These are phyloP conservation scores for Odontomachus brunneus DNA, from an alignment of 1,140 invertebrate genomes.

Conservation along the genomic window DNA sequence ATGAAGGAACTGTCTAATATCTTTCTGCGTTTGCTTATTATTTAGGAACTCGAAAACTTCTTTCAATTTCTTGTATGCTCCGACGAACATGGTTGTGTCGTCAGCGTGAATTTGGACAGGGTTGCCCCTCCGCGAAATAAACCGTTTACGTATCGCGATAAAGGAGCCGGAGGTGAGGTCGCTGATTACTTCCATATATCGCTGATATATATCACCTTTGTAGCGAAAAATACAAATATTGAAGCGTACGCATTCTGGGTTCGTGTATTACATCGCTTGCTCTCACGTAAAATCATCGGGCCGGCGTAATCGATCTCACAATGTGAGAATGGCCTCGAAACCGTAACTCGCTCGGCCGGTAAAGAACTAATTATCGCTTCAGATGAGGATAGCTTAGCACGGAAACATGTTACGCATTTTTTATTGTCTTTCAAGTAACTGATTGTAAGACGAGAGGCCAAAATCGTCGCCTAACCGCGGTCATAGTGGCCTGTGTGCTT, in stretches of 20 bases:
- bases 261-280: not conserved
- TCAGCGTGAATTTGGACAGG: not conserved
- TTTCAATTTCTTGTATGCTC: not conserved
- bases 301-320: constrained; percentile 13
- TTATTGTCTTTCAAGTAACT: not conserved
- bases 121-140: not conserved
- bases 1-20: not conserved
- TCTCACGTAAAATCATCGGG: not conserved
- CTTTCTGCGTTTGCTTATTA: no score
- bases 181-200: constrained; percentile 23
- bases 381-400: not conserved
- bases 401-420: not conserved
- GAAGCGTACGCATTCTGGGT: constrained; percentile 33
- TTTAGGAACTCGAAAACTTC: not conserved
- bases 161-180: not conserved
- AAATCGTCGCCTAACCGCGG: not conserved
- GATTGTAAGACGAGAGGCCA: not conserved
- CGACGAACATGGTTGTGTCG: constrained; percentile 28
- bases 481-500: not conserved
- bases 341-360: accelerated
- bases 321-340: not conserved
- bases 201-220: constrained; percentile 36
- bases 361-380: not conserved
- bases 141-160: not conserved
- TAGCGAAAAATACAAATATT: constrained; percentile 47